These are phyloP conservation scores for Dicroscelio sp. DNA, from an alignment of 2,888 invertebrate genomes.

Conservation along the genomic window DNA sequence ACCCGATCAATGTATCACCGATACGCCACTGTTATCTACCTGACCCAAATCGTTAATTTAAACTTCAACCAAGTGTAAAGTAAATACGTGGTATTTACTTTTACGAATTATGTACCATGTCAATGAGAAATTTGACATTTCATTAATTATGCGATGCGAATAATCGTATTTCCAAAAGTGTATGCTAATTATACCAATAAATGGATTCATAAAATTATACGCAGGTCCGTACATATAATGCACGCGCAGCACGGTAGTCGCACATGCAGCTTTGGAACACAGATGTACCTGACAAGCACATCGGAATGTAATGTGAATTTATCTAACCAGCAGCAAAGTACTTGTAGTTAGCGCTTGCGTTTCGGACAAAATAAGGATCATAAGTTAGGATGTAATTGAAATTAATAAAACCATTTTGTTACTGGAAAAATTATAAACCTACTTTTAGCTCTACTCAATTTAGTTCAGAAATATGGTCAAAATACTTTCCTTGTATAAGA, in stretches of 20 bases:
- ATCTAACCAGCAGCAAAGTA: constrained; percentile 67
- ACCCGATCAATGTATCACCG: too few species aligned
- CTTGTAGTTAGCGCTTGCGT: constrained; percentile 24
- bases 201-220: constrained; percentile 74
- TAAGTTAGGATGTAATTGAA: background rate
- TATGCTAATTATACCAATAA: constrained; percentile 73
- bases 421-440: too few species aligned
- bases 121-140: constrained; percentile 63
- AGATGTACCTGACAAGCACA: constrained; percentile 77
- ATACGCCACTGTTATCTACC: too few species aligned
- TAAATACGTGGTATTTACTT: constrained; percentile 59
- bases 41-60: constrained; percentile 31
- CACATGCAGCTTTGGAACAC: constrained; percentile 63
- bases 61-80: constrained; percentile 17
- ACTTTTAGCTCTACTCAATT: too few species aligned
- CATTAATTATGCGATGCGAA: constrained; percentile 63
- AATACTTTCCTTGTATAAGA: too few species aligned
- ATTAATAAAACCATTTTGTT: too few species aligned
- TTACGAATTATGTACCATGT: constrained; percentile 49
- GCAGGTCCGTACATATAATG: constrained; percentile 58
- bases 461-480: too few species aligned
- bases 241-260: constrained; percentile 55
- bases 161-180: constrained; percentile 64
- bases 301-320: constrained; percentile 75
- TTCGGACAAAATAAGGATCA: background rate